These are phyloP conservation scores for Tetragonula carbonaria DNA, from an alignment of 2,888 invertebrate species.

Conservation along the genomic window DNA sequence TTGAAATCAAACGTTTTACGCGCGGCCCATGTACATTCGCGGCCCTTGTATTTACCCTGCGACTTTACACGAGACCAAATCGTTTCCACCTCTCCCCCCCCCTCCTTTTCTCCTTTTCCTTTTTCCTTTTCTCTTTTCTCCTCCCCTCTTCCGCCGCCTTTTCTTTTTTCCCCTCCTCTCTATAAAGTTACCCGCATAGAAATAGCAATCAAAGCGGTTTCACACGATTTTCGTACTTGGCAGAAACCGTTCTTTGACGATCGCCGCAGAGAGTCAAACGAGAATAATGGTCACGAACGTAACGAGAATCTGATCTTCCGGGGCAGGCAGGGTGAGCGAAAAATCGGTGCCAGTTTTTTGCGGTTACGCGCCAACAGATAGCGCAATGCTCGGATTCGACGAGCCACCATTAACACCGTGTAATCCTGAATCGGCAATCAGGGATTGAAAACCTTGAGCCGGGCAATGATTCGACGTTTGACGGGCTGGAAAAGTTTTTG, in stretches of 20 bases:
- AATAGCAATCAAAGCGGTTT: background rate
- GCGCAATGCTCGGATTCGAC: slow-evolving; percentile 40
- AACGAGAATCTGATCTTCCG: slow-evolving; percentile 24
- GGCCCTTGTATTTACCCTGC: background rate
- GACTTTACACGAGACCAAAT: background rate
- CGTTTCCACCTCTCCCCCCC: background rate
- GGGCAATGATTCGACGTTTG: slow-evolving; percentile 56
- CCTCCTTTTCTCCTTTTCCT: background rate
- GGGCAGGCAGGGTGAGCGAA: background rate
- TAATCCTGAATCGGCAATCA: slow-evolving; percentile 69
- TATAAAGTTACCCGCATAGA: background rate
- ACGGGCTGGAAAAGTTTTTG: slow-evolving; percentile 43
- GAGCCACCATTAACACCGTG: slow-evolving; percentile 60
- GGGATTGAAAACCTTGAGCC: slow-evolving; percentile 52
- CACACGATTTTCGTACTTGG: background rate
- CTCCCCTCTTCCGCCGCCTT: background rate
- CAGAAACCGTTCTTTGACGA: background rate
- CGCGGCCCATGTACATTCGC: background rate
- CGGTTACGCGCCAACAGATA: slow-evolving; percentile 32
- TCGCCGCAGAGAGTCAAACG: background rate
- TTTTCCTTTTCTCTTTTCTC: background rate
- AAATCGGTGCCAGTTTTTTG: slow-evolving; percentile 33
- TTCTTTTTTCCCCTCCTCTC: too few species aligned
- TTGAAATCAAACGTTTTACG: slow-evolving; percentile 29
- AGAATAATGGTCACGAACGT: background rate